Percentiles rank a stretch among this genome's conserved stretches.
Conservation (phyloP, 2,888 invertebrate species). For the Periphyllus acericola region DNA sequence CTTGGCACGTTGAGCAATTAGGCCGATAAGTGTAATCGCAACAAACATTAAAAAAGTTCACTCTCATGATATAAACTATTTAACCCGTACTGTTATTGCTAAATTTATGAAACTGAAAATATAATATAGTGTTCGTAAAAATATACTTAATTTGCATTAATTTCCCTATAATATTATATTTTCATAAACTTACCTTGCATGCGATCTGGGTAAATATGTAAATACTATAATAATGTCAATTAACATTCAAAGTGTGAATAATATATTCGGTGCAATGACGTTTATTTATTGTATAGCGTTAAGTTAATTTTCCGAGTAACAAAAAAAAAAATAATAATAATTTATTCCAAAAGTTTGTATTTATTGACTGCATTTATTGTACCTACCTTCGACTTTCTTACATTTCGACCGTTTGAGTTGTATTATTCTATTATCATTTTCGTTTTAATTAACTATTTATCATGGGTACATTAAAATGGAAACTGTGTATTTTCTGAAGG, state of each 20-base stretch:
- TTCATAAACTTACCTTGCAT: conserved; percentile 1
- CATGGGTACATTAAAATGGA: background rate
- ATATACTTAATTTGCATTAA: background rate
- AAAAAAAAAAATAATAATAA: background rate
- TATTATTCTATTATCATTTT: background rate
- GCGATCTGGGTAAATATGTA: background rate
- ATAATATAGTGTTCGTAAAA: background rate
- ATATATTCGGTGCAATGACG: background rate
- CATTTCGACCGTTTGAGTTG: background rate
- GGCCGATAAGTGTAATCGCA: too few species aligned
- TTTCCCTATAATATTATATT: background rate
- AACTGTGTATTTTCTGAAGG: background rate
- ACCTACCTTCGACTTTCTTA: too few species aligned
- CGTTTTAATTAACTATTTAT: background rate
- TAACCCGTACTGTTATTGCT: background rate
- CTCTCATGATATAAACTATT: too few species aligned
- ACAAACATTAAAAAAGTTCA: too few species aligned
- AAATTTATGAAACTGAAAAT: background rate
- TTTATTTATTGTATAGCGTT: background rate
- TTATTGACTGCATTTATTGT: too few species aligned
- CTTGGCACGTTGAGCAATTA: too few species aligned
- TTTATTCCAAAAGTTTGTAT: background rate
- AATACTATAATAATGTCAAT: background rate
- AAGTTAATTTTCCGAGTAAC: background rate
- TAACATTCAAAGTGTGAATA: background rate